phyloP scores from a whole-genome alignment of 2,888 invertebrate genomes.

The Pachliopta kotzebuea region DNA sequence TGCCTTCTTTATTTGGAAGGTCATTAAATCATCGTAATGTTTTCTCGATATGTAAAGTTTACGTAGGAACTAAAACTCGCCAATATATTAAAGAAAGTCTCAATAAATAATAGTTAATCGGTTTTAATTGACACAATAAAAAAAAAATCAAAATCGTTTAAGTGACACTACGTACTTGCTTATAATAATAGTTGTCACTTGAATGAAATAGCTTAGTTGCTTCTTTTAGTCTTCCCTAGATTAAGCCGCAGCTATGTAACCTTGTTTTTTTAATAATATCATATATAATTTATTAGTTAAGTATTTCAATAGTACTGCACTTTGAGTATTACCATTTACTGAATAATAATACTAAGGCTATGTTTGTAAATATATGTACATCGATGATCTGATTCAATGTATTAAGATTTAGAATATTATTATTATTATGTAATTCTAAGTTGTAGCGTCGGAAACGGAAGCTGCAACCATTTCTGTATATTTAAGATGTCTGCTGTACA shows the following conservation, averaged over 20 bases:
- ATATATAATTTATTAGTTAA: not conserved
- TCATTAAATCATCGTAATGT: not conserved
- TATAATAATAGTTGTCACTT: not conserved
- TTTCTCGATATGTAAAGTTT: not conserved
- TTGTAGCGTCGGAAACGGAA: too few species aligned
- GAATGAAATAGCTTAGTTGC: not conserved
- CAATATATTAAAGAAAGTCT: not conserved
- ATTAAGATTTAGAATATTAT: too few species aligned
- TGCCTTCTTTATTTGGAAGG: too few species aligned
- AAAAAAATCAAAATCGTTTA: not conserved
- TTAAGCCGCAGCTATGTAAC: not conserved
- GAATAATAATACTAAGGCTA: not conserved
- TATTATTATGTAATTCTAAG: too few species aligned
- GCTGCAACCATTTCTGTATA: too few species aligned
- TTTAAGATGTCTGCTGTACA: too few species aligned
- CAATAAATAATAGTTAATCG: constrained; percentile 1
- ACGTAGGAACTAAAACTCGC: constrained; percentile 9
- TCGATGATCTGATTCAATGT: too few species aligned
- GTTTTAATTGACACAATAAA: not conserved
- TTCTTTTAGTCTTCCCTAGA: too few species aligned
- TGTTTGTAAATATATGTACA: too few species aligned
- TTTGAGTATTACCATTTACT: not conserved
- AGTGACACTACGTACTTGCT: not conserved
- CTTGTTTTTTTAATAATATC: not conserved
- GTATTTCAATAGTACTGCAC: not conserved